phyloP scores from a whole-genome alignment of 2,888 invertebrate genomes.

The Fragum whitleyi region DNA sequence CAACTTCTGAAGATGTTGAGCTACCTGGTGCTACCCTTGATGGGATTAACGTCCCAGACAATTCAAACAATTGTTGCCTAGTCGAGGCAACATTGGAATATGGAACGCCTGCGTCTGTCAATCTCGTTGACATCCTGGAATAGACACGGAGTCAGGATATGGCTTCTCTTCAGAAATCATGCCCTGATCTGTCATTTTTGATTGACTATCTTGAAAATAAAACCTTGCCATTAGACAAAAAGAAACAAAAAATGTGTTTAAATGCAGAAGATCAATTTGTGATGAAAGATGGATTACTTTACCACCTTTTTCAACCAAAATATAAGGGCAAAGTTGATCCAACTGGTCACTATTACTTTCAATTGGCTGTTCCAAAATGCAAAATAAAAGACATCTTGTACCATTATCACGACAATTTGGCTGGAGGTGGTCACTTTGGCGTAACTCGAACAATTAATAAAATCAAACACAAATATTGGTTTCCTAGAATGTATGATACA shows the following conservation, averaged over 20 bases:
- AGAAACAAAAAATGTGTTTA: constrained; percentile 19
- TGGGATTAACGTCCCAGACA: background rate
- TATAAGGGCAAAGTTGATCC: constrained; percentile 35
- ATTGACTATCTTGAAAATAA: constrained; percentile 18
- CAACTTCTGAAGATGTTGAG: background rate
- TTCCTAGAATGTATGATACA: constrained; percentile 31
- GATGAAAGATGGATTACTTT: constrained; percentile 13
- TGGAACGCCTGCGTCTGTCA: background rate
- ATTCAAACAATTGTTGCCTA: background rate
- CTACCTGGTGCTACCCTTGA: background rate
- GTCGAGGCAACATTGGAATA: constrained; percentile 6
- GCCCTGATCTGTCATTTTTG: constrained; percentile 16
- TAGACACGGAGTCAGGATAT: constrained; percentile 1
- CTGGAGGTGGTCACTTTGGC: constrained; percentile 41
- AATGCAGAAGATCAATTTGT: constrained; percentile 28
- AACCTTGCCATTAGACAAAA: constrained; percentile 12
- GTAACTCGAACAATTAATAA: constrained; percentile 28
- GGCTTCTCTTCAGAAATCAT: constrained; percentile 27
- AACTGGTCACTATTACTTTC: constrained; percentile 24
- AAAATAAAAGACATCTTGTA: constrained; percentile 23
- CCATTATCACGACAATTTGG: constrained; percentile 43
- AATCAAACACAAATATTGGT: constrained; percentile 32
- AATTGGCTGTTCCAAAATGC: constrained; percentile 27
- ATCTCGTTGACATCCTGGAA: constrained; percentile 11
- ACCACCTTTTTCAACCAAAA: constrained; percentile 31